Base-by-base conservation (phyloP, 2,888 invertebrate genomes). In the Amblyjoppa fuscipennis region DNA sequence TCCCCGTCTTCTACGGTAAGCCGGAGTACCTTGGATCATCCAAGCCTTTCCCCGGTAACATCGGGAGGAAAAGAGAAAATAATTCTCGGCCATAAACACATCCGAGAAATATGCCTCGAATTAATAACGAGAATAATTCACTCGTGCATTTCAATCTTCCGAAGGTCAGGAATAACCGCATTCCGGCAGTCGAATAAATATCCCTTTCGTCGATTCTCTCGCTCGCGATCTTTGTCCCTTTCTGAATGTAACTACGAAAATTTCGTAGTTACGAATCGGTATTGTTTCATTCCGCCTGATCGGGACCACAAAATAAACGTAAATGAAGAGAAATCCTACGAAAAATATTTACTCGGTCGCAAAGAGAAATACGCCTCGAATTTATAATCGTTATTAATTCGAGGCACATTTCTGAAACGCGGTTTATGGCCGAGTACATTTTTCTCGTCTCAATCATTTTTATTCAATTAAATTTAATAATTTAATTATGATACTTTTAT, bases 211-310 rank as follows among this genome's bases (percentile, higher is more conserved):
- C 7, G 34, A 31, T 20, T n/a, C 25, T 28, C 61, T 20, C 61
- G 61, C 61, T 61, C 41, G 38, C 51, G 31, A 41, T 66, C 20
- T 25, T 56, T 71, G 45, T 25, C 28, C 41, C 51, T 81, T 78
- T 75, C 75, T 20, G 20, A 20, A 34, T 76, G 80, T 82, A 80
- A 85, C 76, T 76, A 85, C 61, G 76, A 66, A 85, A 85, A 80
- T 73, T 61, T 51, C 59, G 20, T 20, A 20, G 20, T 20, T 20
- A 25, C n/a, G 75, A 3, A 79, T 61, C 70, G 64, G 70, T 68
- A 82, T 66, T 70, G 82, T 79, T 82, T 51, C 41, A 68, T 59
- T 85, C 73, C 25, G 25, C 7, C 16, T 41, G 53, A 76, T 6
- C 51, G 68, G 41, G 25, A 51, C 13, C 13, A 2, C 2, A 3